Evolutionary conservation across 1,140 invertebrate species (phyloP), one percentile per base, ranked within the genome.

Genomic region (Venturia canescens): DNA sequence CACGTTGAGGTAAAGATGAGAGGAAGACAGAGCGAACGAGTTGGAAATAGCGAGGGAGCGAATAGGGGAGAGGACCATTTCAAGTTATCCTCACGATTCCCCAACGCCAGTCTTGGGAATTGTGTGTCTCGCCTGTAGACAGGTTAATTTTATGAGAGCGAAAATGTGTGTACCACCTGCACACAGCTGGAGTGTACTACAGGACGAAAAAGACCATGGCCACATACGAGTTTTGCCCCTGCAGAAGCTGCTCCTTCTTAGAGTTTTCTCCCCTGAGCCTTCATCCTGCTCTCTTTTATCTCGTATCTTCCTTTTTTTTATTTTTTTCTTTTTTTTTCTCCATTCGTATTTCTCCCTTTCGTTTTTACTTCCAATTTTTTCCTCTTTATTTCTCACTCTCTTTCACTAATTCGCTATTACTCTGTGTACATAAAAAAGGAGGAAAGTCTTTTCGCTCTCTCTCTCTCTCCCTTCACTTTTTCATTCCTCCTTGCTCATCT

Each of bases 121-220:
- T 83, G 78, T 83, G 78, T 78, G 67, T 78, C 78, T 67, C 60
- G 74, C 21, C 72, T 80, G 72, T 74, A 80, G 82, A 83, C 82
- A 83, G 82, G 75, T 83, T 83, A 83, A 83, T 83, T 78, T 83
- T 83, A 83, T 76, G 78, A 83, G 78, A 69, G 78, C 70, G 75
- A 78, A 70, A 60, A 78, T 78, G 78, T 77, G 80, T 81, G 75
- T 78, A 78, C 7, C 63, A 66, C 50, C 74, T 76, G 74, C 53
- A 76, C 53, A 76, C 26, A 15, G 44, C 18, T n/a, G n/a, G 44
- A 34, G 70, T 44, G 44, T 48, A 29, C 29, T 60, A 53, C 44
- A 18, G 1, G 50, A 23, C 7, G 72, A 4, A 60, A 26, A 38
- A 63, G 53, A 3, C 23, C 27, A 23, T 18, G 6, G 57, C 34